Evolutionary conservation across 2,888 invertebrate species (phyloP).

Genomic region (Baccha elongata): DNA sequence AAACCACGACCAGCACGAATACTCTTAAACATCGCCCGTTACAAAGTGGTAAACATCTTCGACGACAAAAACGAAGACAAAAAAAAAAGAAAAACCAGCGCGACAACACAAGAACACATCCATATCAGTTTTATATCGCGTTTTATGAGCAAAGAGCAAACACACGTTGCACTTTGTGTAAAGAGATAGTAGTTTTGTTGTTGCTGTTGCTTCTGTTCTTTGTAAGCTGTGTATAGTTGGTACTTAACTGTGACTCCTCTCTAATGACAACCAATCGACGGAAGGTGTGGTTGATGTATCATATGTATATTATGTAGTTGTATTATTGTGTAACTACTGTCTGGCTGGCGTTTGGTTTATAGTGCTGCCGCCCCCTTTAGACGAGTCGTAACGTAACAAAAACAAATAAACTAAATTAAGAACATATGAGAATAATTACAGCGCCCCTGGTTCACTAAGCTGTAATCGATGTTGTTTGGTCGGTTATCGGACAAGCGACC

Average conservation of each 20-base stretch:
- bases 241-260: slow-evolving; percentile 62
- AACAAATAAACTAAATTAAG: slow-evolving; percentile 24
- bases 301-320: slow-evolving; percentile 45
- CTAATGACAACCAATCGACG: slow-evolving; percentile 71
- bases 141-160: slow-evolving; percentile 70
- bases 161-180: slow-evolving; percentile 57
- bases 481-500: slow-evolving; percentile 67
- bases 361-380: slow-evolving; percentile 69
- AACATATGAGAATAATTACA: slow-evolving; percentile 31
- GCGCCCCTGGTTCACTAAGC: slow-evolving; percentile 46
- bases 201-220: slow-evolving; percentile 67
- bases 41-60: slow-evolving; percentile 70
- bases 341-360: slow-evolving; percentile 43
- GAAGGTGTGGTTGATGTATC: slow-evolving; percentile 72
- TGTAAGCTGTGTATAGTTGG: slow-evolving; percentile 48
- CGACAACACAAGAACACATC: slow-evolving; percentile 62
- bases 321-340: no score
- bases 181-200: slow-evolving; percentile 40
- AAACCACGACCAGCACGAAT: slow-evolving; percentile 51
- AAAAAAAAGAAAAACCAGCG: not conserved
- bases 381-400: slow-evolving; percentile 23
- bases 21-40: slow-evolving; percentile 55
- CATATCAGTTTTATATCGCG: slow-evolving; percentile 71
- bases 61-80: slow-evolving; percentile 39
- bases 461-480: slow-evolving; percentile 69